Evolutionary conservation across 2,888 invertebrate genomes (phyloP).

Genomic region (Patella depressa): DNA sequence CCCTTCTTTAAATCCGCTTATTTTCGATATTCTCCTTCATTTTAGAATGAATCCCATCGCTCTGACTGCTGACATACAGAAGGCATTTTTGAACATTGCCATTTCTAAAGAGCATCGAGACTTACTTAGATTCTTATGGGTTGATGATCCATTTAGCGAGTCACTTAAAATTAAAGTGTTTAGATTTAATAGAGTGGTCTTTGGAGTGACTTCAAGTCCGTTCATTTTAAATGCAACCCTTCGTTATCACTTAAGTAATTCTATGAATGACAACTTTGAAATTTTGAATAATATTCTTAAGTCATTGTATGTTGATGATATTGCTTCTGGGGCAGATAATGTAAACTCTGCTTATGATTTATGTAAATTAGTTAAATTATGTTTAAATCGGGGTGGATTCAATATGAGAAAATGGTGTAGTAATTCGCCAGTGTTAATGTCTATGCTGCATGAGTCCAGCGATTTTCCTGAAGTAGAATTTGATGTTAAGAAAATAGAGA

Average conservation of each 20-base stretch:
- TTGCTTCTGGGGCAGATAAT: neutral
- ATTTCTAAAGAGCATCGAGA: neutral
- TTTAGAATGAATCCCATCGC: neutral
- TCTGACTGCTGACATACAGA: neutral
- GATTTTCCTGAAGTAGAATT: conserved; percentile 5
- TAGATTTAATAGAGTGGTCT: neutral
- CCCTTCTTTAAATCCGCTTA: neutral
- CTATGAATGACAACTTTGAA: neutral
- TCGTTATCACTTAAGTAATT: neutral
- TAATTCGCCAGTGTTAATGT: neutral
- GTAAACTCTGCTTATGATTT: conserved; percentile 3
- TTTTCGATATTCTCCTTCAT: neutral
- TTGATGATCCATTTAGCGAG: neutral
- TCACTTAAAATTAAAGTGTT: neutral
- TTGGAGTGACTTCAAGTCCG: conserved; percentile 4
- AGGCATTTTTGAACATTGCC: conserved; percentile 1
- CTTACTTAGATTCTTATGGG: conserved; percentile 1
- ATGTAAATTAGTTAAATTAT: conserved; percentile 1
- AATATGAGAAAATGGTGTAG: conserved; percentile 1
- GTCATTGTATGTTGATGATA: neutral
- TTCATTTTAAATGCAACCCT: neutral
- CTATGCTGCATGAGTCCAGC: neutral
- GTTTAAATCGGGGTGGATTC: neutral
- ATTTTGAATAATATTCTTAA: neutral
- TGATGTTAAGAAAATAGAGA: neutral